Percentiles rank a stretch among this genome's conserved stretches.
These are phyloP conservation scores for Nomada fucata DNA, from an alignment of 2,888 invertebrate species.

Conservation along the genomic window DNA sequence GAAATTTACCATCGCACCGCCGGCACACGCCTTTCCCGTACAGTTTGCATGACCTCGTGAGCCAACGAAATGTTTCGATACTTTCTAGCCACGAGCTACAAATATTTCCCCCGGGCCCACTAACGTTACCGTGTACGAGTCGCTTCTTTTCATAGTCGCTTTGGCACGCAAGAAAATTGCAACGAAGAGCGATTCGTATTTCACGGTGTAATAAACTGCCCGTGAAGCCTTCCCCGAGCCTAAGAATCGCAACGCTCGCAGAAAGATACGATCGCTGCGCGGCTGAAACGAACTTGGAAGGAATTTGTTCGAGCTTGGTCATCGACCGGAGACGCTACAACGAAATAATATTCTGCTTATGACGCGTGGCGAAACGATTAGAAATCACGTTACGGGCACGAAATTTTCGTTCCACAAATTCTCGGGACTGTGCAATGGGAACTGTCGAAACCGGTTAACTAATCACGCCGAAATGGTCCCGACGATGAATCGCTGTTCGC, in stretches of 20 bases:
- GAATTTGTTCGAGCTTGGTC: no score
- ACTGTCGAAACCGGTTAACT: no score
- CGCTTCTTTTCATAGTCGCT: neutral
- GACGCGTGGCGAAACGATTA: neutral
- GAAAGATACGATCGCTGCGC: neutral
- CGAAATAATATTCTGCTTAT: no score
- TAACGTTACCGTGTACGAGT: neutral
- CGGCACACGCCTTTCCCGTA: constrained; percentile 60
- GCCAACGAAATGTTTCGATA: constrained; percentile 15
- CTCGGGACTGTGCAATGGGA: no score
- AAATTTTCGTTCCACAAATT: no score
- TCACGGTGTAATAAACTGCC: neutral
- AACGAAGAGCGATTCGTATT: neutral
- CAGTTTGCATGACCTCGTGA: constrained; percentile 29
- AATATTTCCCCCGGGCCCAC: neutral
- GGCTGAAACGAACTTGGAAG: neutral
- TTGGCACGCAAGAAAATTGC: neutral
- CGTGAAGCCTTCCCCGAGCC: no score
- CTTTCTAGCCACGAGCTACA: constrained; percentile 34
- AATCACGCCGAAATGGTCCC: no score
- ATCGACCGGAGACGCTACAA: no score
- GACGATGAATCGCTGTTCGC: no score
- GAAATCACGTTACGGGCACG: neutral
- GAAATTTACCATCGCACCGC: constrained; percentile 58
- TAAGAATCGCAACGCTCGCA: neutral